phyloP scores from a whole-genome alignment of 2,797 vertebrate genomes.

The Meda fulgida region DNA sequence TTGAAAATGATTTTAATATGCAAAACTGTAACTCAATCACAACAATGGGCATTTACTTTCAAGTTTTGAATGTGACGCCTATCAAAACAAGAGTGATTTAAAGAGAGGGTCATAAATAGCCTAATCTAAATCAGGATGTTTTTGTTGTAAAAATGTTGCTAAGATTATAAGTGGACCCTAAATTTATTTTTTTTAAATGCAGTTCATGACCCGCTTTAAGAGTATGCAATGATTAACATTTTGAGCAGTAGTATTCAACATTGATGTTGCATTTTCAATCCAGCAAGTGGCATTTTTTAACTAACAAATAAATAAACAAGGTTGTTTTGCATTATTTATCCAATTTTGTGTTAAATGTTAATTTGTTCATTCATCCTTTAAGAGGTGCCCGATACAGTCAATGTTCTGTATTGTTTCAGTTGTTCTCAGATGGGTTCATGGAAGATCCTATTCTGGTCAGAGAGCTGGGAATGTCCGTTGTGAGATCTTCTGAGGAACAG shows the following conservation, averaged over 20 bases:
- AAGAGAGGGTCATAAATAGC: not conserved
- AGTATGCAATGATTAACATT: not conserved
- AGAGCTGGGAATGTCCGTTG: constrained; percentile 66
- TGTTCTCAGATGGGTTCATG: constrained; percentile 77
- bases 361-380: not conserved
- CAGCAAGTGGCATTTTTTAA: not conserved
- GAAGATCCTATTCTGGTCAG: constrained; percentile 74
- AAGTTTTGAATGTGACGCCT: not conserved
- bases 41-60: not conserved
- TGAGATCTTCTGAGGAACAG: constrained; percentile 62
- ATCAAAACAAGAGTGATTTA: not conserved
- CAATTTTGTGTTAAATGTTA: not conserved
- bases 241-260: not conserved
- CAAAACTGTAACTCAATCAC: not conserved
- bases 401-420: constrained; percentile 58
- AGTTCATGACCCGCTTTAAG: not conserved
- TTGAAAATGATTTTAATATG: not conserved
- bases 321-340: not conserved
- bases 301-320: not conserved
- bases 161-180: not conserved
- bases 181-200: not conserved
- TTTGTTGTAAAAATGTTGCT: not conserved
- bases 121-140: not conserved
- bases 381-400: not conserved
- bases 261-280: not conserved